A percentile compares a stretch with the other conserved stretches of the same genome.
Conservation (phyloP, 2,797 vertebrate species). For the Hypotaenidia okinawae region DNA sequence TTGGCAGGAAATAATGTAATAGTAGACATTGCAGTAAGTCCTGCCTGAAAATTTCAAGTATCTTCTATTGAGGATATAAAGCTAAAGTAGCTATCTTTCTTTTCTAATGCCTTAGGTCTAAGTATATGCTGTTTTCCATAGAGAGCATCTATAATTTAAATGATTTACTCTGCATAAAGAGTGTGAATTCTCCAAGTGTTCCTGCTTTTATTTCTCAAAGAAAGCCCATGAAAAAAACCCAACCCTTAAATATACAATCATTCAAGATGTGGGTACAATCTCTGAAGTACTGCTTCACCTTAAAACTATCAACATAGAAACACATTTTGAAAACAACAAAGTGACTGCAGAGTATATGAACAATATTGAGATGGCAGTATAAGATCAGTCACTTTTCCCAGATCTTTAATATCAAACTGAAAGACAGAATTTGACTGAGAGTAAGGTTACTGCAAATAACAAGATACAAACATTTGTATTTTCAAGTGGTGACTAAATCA, state of each 20-base stretch:
- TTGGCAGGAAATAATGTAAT: conserved; percentile 9
- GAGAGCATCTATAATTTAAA: conserved; percentile 53
- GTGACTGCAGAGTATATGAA: neutral
- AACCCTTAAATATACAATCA: neutral
- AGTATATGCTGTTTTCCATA: conserved; percentile 7
- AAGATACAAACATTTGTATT: conserved; percentile 29
- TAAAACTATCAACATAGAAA: conserved; percentile 39
- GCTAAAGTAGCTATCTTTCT: conserved; percentile 43
- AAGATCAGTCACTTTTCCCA: conserved; percentile 6
- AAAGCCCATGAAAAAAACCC: conserved; percentile 25
- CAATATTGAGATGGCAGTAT: neutral
- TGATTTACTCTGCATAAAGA: conserved; percentile 39
- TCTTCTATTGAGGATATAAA: conserved; percentile 48
- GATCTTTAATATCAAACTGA: conserved; percentile 24
- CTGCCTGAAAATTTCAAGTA: conserved; percentile 32
- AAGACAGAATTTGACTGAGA: conserved; percentile 10
- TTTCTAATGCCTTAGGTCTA: conserved; percentile 29
- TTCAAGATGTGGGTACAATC: neutral
- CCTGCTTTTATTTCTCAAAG: conserved; percentile 56
- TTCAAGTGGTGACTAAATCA: conserved; percentile 23
- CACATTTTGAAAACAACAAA: conserved; percentile 40
- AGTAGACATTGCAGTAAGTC: conserved; percentile 7
- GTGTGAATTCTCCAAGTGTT: conserved; percentile 19
- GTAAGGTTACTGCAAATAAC: neutral
- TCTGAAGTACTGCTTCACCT: conserved; percentile 45